Evolutionary conservation across 2,797 vertebrate genomes (phyloP), one percentile per base, ranked within the genome.

Genomic region (Falco concolor): DNA sequence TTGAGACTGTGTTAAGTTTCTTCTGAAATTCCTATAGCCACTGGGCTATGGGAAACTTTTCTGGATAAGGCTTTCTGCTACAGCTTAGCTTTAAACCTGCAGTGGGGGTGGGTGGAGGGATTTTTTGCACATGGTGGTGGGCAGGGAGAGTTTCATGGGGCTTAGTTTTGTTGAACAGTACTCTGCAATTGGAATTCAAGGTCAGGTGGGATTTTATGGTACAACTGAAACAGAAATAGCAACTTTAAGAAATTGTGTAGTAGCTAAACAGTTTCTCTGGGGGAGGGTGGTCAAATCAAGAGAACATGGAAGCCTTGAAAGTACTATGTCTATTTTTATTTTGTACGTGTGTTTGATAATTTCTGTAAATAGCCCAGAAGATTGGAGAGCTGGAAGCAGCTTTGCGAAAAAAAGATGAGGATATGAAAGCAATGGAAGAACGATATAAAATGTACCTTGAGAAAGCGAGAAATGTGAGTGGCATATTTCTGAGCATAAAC

Each of bases 391-490:
- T 99, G 94, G 98, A 98, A 97, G 98, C 99, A 56, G 99, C 99
- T 89, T 98, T 99, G 93, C 98, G 98, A 92, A 99, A 99, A 97
- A 99, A 99, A 94, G 99, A 99, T 56, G 99, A 99, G 23, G 99
- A 99, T 97, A 99, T 99, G 99, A 98, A 98, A 97, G 99, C 99
- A 22, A 99, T 99, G 99, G 99, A 99, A 93, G 99, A 99, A 93
- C 98, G 99, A 96, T 99, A 99, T n/a, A 99, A 99, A 97, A 99
- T 99, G 98, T 99, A 99, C 96, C 98, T 99, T 95, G 99, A 99
- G 97, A 99, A 99, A 97, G 99, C 99, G 96, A 99, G 99, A 91
- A 99, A 99, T 90, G 99, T 99, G 97, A 98, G 99, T 98, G 34
- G 13, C 18, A 4, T 65, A 7, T 56, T 94, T 89, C 78, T 63